Conservation (phyloP, 2,888 invertebrate species). For the Scotopteryx bipunctaria region DNA sequence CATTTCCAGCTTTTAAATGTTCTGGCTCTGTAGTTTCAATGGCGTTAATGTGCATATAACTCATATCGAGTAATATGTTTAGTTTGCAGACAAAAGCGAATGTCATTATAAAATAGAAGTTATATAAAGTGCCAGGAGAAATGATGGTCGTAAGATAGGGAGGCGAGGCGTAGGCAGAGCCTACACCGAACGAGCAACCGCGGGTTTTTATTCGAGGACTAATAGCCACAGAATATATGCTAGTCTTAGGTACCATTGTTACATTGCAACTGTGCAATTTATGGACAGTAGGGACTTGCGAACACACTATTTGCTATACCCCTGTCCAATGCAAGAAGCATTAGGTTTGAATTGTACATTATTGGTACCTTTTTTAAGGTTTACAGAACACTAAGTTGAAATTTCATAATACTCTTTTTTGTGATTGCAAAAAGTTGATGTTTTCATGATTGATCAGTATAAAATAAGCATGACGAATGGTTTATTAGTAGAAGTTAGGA, state of each 20-base stretch:
- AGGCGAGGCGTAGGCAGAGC: slow-evolving; percentile 58
- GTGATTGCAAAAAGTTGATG: slow-evolving; percentile 20
- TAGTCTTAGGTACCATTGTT: slow-evolving; percentile 56
- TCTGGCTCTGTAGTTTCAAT: slow-evolving; percentile 12
- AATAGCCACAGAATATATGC: slow-evolving; percentile 20
- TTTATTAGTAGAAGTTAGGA: slow-evolving; percentile 38
- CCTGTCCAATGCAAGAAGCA: neutral
- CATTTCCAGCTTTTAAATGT: slow-evolving; percentile 9
- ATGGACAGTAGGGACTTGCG: slow-evolving; percentile 50
- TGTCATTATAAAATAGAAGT: slow-evolving; percentile 66
- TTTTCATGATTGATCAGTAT: slow-evolving; percentile 37
- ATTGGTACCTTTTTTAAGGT: neutral
- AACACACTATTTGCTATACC: slow-evolving; percentile 11
- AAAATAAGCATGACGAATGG: slow-evolving; percentile 40
- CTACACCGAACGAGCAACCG: slow-evolving; percentile 49
- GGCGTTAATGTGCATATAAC: slow-evolving; percentile 18
- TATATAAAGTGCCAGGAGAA: slow-evolving; percentile 74
- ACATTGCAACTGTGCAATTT: slow-evolving; percentile 65
- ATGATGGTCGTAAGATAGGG: slow-evolving; percentile 74
- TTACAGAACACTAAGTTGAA: neutral
- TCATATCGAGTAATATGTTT: slow-evolving; percentile 19
- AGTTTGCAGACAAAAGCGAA: slow-evolving; percentile 45
- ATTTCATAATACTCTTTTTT: neutral
- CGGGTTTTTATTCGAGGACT: slow-evolving; percentile 42
- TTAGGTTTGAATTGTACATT: neutral